These are phyloP conservation scores for Brachyrhaphis roseni DNA, from an alignment of 2,797 vertebrate species.

Conservation along the genomic window DNA sequence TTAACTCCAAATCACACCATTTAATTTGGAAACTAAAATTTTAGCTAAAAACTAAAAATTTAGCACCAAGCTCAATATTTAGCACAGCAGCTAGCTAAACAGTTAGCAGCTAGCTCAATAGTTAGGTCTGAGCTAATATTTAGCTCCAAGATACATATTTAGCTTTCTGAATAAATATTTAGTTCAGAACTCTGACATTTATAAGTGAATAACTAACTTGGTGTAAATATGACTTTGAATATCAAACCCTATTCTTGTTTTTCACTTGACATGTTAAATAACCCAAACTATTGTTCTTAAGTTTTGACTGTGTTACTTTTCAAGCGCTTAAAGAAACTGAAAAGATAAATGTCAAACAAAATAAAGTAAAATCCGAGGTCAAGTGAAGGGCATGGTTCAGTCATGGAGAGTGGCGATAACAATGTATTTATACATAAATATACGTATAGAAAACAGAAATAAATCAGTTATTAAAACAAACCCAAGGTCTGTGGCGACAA, in stretches of 20 bases:
- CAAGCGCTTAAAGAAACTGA: neutral
- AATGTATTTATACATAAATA: too few species aligned
- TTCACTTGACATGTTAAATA: neutral
- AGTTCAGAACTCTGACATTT: neutral
- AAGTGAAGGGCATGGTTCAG: neutral
- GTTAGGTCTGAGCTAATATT: neutral
- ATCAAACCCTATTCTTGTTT: too few species aligned
- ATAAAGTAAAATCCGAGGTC: neutral
- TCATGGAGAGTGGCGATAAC: neutral
- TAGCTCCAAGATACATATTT: neutral
- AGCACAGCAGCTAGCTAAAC: too few species aligned
- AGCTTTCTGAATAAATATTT: neutral
- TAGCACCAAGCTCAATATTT: neutral
- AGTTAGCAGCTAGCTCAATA: too few species aligned
- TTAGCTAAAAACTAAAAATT: neutral
- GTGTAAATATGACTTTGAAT: too few species aligned
- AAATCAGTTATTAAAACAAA: neutral
- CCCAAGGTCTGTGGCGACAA: neutral
- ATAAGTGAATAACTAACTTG: too few species aligned
- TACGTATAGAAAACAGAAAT: neutral
- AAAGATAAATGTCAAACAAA: neutral
- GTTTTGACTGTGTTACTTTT: neutral
- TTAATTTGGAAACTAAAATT: neutral
- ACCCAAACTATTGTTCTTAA: neutral
- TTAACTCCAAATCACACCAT: too few species aligned